Base-by-base conservation (phyloP, 2,113 vertebrate genomes). In the Ophthalmolycus amberensis region DNA sequence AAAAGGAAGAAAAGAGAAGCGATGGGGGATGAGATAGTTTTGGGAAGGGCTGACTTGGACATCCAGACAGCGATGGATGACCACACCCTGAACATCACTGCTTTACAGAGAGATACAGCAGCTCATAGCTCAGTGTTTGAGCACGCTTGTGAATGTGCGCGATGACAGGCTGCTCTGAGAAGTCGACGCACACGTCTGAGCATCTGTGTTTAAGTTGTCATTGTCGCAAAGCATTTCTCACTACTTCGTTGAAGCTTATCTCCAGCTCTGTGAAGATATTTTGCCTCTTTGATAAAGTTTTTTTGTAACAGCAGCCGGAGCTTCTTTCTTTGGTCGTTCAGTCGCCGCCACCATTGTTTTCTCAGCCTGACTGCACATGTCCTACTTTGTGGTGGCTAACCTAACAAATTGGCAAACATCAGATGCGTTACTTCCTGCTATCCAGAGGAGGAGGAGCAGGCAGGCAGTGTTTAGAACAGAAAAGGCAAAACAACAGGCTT, bases 41-140 rank as follows among this genome's bases (percentile, higher is more conserved):
- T 66, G 68, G 82, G 84, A 88, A 75, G 77, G 76, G 84, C 52
- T 77, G 52, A 48, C 81, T 29, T 78, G 6, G 79, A 82, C 44
- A n/a, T 50, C 42, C 56, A 79, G 60, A 65, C 46, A 40, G 50
- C 56, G 60, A 77, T 73, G 60, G 16, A 10, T 29, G 63, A 77
- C 73, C 78, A 86, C 91, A 86, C 80, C 90, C 84, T 62, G 42
- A 66, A 44, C 67, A 65, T 77, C 62, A 16, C 50, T 32, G 77
- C 71, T 64, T 44, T 22, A 62, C 67, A 42, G 4, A 38, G 40
- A 74, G 9, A 59, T 9, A 75, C 0, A 60, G 22, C 16, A 20
- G 29, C 48, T 52, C 9, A 9, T 18, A 22, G 54, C 25, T 37
- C 10, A 22, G 50, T 20, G 37, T 63, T 69, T 70, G 46, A 27